These are phyloP conservation scores for Aphaenogaster ashmeadi DNA, from an alignment of 1,140 invertebrate species.

Conservation along the genomic window DNA sequence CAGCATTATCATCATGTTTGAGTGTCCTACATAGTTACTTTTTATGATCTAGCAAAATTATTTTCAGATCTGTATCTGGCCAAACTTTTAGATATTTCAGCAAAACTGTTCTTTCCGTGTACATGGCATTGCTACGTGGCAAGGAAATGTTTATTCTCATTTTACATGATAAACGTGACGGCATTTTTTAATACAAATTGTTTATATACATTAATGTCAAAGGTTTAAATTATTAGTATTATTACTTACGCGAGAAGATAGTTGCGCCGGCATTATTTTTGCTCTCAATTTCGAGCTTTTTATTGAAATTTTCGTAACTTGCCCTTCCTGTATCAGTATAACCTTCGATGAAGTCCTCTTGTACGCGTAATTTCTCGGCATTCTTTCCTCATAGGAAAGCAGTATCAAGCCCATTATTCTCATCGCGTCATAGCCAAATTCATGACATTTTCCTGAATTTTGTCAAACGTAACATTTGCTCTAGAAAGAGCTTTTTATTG, in stretches of 20 bases:
- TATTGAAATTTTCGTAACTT: not conserved
- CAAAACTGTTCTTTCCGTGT: too few relatives aligned
- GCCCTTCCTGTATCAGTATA: not conserved
- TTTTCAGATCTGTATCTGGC: too few relatives aligned
- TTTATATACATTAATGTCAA: not conserved
- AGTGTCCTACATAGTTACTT: too few relatives aligned
- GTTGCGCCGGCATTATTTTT: not conserved
- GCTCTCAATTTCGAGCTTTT: not conserved
- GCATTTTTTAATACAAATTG: not conserved
- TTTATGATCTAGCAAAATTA: too few relatives aligned
- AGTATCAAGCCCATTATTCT: slow-evolving; percentile 11
- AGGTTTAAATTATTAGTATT: not conserved
- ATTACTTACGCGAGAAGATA: not conserved
- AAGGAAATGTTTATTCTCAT: not conserved
- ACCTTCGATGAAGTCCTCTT: slow-evolving; percentile 5
- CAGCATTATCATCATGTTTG: too few relatives aligned
- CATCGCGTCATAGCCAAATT: slow-evolving; percentile 10
- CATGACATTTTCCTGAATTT: not conserved
- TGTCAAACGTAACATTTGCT: not conserved
- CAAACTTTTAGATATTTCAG: too few relatives aligned
- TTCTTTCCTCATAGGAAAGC: not conserved
- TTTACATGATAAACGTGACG: not conserved
- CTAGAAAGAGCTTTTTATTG: not conserved
- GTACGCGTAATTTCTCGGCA: not conserved
- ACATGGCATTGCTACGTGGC: not conserved